Evolutionary conservation across 1,140 invertebrate species (phyloP).

Genomic region (Centruroides sculpturatus): DNA sequence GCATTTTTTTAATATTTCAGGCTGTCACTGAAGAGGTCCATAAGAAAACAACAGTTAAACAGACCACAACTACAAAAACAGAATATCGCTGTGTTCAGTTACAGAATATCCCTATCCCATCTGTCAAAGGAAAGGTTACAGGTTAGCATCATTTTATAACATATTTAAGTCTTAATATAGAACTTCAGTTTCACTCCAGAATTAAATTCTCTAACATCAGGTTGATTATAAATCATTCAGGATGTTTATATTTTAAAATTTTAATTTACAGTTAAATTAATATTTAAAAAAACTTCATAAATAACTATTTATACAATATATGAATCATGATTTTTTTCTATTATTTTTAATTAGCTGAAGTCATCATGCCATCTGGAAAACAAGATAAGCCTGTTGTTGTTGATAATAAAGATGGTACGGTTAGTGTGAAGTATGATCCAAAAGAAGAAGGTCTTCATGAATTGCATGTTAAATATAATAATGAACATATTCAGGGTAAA

Average conservation of each 20-base stretch:
- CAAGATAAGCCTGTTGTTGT: constrained; percentile 75
- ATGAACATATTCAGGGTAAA: constrained; percentile 85
- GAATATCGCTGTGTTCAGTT: constrained; percentile 47
- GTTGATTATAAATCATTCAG: no score
- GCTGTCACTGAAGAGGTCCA: constrained; percentile 27
- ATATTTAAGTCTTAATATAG: no score
- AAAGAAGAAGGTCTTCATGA: constrained; percentile 88
- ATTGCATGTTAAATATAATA: constrained; percentile 84
- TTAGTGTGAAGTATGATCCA: constrained; percentile 88
- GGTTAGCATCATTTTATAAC: constrained; percentile 32
- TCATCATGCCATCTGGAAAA: constrained; percentile 66
- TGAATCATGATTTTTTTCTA: no score
- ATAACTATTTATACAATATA: no score
- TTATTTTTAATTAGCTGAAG: constrained; percentile 26
- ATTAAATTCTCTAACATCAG: no score
- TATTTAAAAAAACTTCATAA: no score
- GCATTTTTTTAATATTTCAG: constrained; percentile 13
- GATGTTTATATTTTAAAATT: no score
- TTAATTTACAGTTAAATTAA: no score
- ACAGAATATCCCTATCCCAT: constrained; percentile 54
- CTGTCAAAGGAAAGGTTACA: constrained; percentile 51
- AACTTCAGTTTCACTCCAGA: no score
- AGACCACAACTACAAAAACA: constrained; percentile 13
- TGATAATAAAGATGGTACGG: constrained; percentile 93
- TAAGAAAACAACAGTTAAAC: constrained; percentile 15